phyloP scores from a whole-genome alignment of 2,113 vertebrate species.

The Ptilorrhoa leucosticta region DNA sequence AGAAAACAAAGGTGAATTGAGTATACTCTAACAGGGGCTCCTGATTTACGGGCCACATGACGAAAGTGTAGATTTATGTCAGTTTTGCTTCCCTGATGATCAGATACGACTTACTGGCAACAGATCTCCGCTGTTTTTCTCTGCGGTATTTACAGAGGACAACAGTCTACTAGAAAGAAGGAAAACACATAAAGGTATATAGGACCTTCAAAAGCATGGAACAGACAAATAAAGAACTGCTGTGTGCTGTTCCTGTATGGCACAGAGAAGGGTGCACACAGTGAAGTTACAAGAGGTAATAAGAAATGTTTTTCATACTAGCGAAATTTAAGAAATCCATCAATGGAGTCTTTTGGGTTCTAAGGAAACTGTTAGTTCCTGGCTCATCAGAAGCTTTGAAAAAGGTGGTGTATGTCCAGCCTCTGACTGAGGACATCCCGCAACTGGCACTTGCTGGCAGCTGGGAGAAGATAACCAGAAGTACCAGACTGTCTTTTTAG shows the following conservation, averaged over 20 bases:
- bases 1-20: not conserved
- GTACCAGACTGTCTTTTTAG: not conserved
- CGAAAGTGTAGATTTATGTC: not conserved
- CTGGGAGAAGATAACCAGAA: not conserved
- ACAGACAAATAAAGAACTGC: not conserved
- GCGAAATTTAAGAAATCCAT: not conserved
- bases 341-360: not conserved
- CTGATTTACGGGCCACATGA: not conserved
- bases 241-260: not conserved
- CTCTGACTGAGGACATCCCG: not conserved
- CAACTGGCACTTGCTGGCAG: not conserved
- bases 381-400: not conserved
- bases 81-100: not conserved
- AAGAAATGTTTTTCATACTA: not conserved
- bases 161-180: not conserved
- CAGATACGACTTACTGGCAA: not conserved
- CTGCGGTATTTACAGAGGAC: not conserved
- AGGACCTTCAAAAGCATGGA: not conserved
- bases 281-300: not conserved
- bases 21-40: not conserved
- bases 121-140: not conserved
- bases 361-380: not conserved
- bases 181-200: not conserved
- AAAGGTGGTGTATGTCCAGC: not conserved
- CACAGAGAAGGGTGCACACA: not conserved